Base-by-base conservation (phyloP, 2,797 vertebrate genomes). In the Coendou prehensilis region DNA sequence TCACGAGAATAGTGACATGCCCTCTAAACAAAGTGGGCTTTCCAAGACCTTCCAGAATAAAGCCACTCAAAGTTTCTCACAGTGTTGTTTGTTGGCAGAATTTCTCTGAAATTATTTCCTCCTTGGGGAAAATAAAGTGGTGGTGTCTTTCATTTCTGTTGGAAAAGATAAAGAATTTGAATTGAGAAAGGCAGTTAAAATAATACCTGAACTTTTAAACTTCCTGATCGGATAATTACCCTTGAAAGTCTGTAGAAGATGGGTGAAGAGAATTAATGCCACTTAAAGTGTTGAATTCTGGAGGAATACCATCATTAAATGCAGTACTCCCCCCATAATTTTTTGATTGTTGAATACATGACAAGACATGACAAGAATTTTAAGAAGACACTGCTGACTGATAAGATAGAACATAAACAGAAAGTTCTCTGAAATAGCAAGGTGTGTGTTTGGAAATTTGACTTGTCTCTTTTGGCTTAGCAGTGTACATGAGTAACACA, bases 201-300 rank as follows among this genome's bases (percentile, higher is more conserved):
- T 97, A 94, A 89, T 93, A 93, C 88, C 67, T 96, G 97, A 97
- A 98, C 96, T 96, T 97, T 97, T 98, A 96, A 98, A 98, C 97
- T 98, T 98, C 87, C 10, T 50, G 90, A 85, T 98, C 20, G 64
- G n/a, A 37, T 98, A 56, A 93, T 97, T 97, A 89, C 97, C 97
- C 96, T 97, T 97, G 69, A 93, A 0, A 2, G 84, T 95, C 87
- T 96, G 1, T 86, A 97, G 82, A 93, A 97, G 97, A 97, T 75
- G 83, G 83, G 71, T 95, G 94, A 97, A 90, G 71, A 97, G 95
- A 92, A 98, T 97, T 91, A 97, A 98, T 97, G 96, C 11, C 84
- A 71, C 86, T 97, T 97, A 93, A 97, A 75, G 59, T 96, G 64
- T 78, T 93, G 90, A 84, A 90, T 98, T 94, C 82, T 95, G 93